A percentile compares a stretch with the other conserved stretches of the same genome.
These are phyloP conservation scores for Carlito syrichta DNA, from an alignment of 2,113 vertebrate genomes.

Conservation along the genomic window DNA sequence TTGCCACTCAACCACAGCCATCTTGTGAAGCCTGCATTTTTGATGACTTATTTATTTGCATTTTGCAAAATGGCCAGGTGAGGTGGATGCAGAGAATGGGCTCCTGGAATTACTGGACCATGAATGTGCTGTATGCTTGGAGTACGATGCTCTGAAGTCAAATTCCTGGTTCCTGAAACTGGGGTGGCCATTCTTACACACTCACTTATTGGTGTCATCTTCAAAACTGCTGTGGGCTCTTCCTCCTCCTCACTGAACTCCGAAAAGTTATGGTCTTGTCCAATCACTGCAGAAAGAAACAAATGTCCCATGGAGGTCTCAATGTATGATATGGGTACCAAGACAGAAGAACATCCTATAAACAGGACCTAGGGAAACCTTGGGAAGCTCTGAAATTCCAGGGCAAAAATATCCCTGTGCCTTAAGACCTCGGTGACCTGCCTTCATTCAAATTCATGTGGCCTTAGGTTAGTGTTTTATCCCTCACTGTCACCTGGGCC, in stretches of 20 bases:
- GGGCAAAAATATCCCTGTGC: background rate
- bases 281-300: background rate
- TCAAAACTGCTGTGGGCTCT: rapidly evolving
- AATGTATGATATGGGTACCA: background rate
- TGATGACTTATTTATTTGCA: background rate
- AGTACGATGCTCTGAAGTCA: background rate
- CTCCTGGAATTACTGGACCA: too few relatives aligned
- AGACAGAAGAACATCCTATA: background rate
- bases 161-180: background rate
- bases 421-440: background rate
- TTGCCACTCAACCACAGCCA: background rate
- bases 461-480: background rate
- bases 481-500: background rate
- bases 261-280: rapidly evolving
- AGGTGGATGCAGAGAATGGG: background rate
- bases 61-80: background rate
- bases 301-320: background rate
- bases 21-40: background rate
- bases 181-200: background rate
- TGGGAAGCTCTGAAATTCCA: background rate
- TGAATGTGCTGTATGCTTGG: background rate
- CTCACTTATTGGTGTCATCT: rapidly evolving
- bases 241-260: background rate
- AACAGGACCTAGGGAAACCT: background rate
- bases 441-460: background rate